Evolutionary conservation across 2,888 invertebrate genomes (phyloP).

Genomic region (Odontothrips loti): DNA sequence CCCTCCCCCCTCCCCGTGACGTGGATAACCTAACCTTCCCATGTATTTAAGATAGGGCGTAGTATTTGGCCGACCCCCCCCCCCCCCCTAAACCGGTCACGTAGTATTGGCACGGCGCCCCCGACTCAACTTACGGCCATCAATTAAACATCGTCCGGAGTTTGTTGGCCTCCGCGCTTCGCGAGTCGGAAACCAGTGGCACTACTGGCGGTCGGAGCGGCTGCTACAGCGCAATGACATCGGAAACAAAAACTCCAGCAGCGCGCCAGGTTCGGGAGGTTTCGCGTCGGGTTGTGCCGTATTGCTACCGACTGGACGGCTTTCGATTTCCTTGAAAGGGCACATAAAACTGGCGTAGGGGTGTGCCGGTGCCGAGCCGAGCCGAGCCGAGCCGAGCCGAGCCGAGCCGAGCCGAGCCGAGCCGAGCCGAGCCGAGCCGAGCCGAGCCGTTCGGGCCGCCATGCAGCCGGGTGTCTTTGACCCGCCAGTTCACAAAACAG

Average conservation of each 20-base stretch:
- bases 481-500: neutral
- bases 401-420: neutral
- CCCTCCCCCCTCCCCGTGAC: no score
- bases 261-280: neutral
- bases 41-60: no score
- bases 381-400: neutral
- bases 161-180: no score
- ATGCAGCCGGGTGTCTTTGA: neutral
- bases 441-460: neutral
- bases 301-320: neutral
- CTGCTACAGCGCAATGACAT: neutral
- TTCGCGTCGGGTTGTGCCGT: no score
- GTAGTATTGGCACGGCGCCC: no score
- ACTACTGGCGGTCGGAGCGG: no score
- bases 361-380: neutral
- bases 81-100: no score
- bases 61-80: no score
- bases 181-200: no score
- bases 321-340: constrained; percentile 24
- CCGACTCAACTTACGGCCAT: no score
- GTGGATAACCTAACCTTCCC: no score
- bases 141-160: no score
- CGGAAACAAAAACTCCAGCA: neutral
- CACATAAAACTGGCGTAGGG: neutral
- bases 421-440: neutral